Base-by-base conservation (phyloP, 1,140 invertebrate species). In the Fopius arisanus region DNA sequence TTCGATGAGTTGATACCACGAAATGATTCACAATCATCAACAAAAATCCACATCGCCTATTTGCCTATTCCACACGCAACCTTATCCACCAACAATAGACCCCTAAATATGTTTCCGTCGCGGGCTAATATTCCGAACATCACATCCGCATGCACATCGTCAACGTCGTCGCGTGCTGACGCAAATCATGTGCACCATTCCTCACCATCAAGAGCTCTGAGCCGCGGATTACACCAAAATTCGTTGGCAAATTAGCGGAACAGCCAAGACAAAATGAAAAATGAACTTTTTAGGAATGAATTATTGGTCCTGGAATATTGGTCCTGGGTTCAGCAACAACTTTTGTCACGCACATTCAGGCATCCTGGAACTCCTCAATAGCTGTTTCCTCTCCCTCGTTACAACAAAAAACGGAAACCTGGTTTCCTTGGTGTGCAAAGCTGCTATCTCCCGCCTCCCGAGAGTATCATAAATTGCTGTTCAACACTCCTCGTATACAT, bases 101-200 rank as follows among this genome's bases (percentile, higher is more conserved):
- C 43, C 43, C 67, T 68, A 68, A 68, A 68, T 68, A 68, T 31
- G 67, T 68, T 43, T 48, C 67, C 67, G 65, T 23, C 31, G 40
- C 21, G 48, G 48, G 59, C n/a, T 26, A 63, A 63, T 63, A 63
- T 63, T 65, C 68, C 4, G 14, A 54, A n/a, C 7, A 29, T n/a
- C 14, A 29, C 62, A 65, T 70, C 51, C 29, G 29, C 26, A 62
- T 62, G 41, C 28, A 54, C 10, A 28, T 9, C 7, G 3, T 59
- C 23, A 5, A 23, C 19, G 19, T 37, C 26, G 28, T 59, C 31
- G 19, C 21, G 7, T 43, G 26, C 41, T 31, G 40, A 68, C n/a
- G 67, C 41, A 31, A 65, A 65, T 65, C n/a, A 14, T 31, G 62
- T 19, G 33, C 33, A 33, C 28, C 28, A n/a, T 16, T n/a, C n/a